Evolutionary conservation across 2,113 vertebrate genomes (phyloP).

Genomic region (Phrynosoma platyrhinos): DNA sequence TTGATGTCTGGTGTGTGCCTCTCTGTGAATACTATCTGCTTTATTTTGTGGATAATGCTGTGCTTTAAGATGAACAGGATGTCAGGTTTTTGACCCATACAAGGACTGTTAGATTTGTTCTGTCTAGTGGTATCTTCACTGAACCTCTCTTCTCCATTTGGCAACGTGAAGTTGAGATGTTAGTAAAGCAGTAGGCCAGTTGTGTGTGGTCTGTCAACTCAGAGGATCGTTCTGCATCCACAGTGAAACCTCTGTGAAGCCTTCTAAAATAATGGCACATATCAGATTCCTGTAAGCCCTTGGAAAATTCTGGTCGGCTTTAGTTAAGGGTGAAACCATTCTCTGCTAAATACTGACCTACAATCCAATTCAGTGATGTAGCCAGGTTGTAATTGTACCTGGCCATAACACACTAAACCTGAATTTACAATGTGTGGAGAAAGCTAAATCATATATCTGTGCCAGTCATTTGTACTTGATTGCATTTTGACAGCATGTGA

Average conservation of each 20-base stretch:
- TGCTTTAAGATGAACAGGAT: neutral
- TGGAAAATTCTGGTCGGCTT: neutral
- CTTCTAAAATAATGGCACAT: no score
- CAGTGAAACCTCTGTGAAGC: neutral
- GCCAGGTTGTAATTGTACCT: neutral
- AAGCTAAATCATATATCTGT: neutral
- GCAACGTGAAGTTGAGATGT: neutral
- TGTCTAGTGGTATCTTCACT: neutral
- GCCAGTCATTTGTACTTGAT: neutral
- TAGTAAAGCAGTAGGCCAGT: neutral
- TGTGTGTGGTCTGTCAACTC: neutral
- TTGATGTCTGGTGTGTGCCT: no score
- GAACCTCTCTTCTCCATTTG: neutral
- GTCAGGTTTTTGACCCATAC: neutral
- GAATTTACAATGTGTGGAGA: slow-evolving; percentile 10
- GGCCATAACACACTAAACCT: neutral
- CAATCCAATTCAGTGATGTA: neutral
- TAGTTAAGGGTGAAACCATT: neutral
- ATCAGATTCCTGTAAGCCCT: neutral
- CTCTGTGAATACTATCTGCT: no score
- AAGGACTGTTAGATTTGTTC: neutral
- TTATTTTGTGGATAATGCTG: neutral
- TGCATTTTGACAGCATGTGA: neutral
- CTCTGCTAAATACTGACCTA: neutral
- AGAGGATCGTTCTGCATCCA: neutral